These are phyloP conservation scores for Drosophila yakuba DNA, from an alignment of 1,140 invertebrate genomes.

Conservation along the genomic window DNA sequence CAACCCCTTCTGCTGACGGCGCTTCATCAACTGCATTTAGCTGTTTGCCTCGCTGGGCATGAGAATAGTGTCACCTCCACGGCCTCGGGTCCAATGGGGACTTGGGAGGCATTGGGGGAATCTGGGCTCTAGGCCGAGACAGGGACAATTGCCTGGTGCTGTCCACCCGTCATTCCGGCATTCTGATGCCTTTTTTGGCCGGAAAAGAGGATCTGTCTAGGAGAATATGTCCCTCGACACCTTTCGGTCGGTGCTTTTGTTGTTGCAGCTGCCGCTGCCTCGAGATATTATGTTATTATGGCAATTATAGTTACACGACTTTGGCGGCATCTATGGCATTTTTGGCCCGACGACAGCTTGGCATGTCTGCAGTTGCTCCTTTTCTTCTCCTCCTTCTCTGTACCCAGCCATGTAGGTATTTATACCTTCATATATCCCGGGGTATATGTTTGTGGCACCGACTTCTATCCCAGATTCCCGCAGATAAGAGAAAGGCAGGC, in stretches of 20 bases:
- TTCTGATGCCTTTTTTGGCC: conserved; percentile 39
- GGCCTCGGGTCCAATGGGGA: conserved; percentile 14
- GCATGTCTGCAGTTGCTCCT: conserved; percentile 33
- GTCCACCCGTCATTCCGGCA: conserved; percentile 35
- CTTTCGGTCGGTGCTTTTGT: conserved; percentile 50
- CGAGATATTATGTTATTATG: conserved; percentile 82
- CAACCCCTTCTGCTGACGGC: conserved; percentile 30
- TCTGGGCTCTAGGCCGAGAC: not conserved
- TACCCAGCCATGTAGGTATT: too few species aligned
- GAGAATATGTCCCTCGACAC: conserved; percentile 69
- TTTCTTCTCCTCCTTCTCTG: not conserved
- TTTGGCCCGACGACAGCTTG: conserved; percentile 60
- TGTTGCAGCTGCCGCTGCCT: conserved; percentile 18
- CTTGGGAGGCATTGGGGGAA: not conserved
- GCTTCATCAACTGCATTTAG: conserved; percentile 56
- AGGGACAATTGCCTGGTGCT: conserved; percentile 51
- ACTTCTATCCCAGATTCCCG: conserved; percentile 32
- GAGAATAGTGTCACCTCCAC: conserved; percentile 74
- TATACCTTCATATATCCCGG: not conserved
- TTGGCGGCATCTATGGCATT: conserved; percentile 79
- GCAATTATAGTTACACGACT: conserved; percentile 81
- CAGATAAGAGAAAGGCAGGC: conserved; percentile 43
- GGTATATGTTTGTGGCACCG: not conserved
- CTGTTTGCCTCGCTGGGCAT: conserved; percentile 66
- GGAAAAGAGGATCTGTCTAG: conserved; percentile 22